These are phyloP conservation scores for Pipistrellus pipistrellus DNA, from an alignment of 2,797 vertebrate species.

Conservation along the genomic window DNA sequence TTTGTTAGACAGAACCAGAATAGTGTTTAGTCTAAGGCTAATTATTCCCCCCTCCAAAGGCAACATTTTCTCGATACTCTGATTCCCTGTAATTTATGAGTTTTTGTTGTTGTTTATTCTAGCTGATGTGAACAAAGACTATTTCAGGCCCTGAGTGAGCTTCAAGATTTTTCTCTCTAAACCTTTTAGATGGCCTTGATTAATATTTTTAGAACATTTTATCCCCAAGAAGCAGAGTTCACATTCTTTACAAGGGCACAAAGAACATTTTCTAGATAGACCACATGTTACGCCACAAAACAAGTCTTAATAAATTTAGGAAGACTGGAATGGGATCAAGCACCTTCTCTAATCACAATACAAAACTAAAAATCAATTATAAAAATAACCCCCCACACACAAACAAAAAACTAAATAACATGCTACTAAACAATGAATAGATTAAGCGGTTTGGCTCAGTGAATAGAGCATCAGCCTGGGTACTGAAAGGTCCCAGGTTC, in stretches of 20 bases:
- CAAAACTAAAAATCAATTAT: not conserved
- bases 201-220: not conserved
- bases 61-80: not conserved
- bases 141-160: not conserved
- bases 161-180: not conserved
- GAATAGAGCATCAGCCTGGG: no score
- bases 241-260: no score
- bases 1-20: not conserved
- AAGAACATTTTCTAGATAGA: no score
- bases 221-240: not conserved
- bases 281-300: no score
- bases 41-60: not conserved
- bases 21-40: not conserved
- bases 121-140: not conserved
- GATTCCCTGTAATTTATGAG: not conserved
- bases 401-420: not conserved
- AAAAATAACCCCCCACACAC: not conserved
- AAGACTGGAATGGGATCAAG: no score
- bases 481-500: no score
- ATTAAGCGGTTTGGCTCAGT: not conserved
- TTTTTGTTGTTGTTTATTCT: not conserved
- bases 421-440: not conserved
- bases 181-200: not conserved
- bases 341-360: no score
- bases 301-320: no score